Base-by-base conservation (phyloP, 92 coral and sea anemone species). In the Paramuricea clavata region DNA sequence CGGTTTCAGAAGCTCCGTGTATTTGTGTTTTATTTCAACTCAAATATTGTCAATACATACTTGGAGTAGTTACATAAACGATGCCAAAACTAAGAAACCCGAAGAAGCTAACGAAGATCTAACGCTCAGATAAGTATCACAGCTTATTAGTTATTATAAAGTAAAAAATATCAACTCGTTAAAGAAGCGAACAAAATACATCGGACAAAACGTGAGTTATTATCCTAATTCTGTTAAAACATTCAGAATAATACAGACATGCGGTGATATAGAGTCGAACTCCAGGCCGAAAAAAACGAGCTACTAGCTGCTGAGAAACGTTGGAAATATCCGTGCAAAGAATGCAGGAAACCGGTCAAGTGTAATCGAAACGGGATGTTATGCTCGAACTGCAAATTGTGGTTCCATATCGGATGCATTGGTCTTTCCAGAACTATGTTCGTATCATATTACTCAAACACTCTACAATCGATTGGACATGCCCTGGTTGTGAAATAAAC, bases 121-220 rank as follows among this genome's bases (percentile, higher is more conserved):
- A 21, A 52, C 4, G 61, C 61, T 52, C 61, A 52, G 11, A 52
- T 52, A 52, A 13, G 61, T 52, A 21, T 21, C 11, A 52, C 31
- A 90, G 88, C 83, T 82, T 90, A 39, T 39, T 39, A 39, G 5
- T 39, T 39, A 10, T 39, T 39, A 39, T 39, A 39, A 39, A 39
- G 44, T 39, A 39, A 39, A 39, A 39, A 39, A 39, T 39, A 39
- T 39, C 44, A 39, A 39, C 44, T 39, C 5, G 44, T 39, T 39
- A 39, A 39, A 39, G 44, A 39, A 39, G 44, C 44, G 44, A 50
- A 50, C 17, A 50, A 50, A 50, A 50, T 50, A 50, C 59, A 50
- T 50, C 59, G 59, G 21, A 12, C 19, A 19, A 19, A 50, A 19
- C 17, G 17, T 50, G 22, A 50, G 59, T 50, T 50, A 50, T 13